These are phyloP conservation scores for Cylindroiulus punctatus DNA, from an alignment of 2,888 invertebrate species.

Conservation along the genomic window DNA sequence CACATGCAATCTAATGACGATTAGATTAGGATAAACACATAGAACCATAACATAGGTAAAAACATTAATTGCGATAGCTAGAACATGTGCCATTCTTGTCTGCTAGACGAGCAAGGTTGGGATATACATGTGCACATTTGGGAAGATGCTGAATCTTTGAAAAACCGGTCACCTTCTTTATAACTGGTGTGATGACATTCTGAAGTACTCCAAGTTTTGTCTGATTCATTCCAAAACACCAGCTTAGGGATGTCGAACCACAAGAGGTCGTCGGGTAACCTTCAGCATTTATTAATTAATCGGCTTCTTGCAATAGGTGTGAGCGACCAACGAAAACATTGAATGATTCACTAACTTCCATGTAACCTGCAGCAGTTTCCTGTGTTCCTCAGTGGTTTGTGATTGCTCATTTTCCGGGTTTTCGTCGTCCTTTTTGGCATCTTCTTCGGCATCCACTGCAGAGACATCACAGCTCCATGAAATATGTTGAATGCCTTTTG, in stretches of 20 bases:
- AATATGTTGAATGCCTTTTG: not conserved
- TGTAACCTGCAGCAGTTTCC: not conserved
- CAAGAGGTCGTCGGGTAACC: conserved; percentile 23
- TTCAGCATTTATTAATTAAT: not conserved
- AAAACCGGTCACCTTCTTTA: conserved; percentile 43
- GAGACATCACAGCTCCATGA: not conserved
- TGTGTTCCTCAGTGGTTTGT: not conserved
- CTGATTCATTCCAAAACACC: not conserved
- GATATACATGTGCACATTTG: too few relatives aligned
- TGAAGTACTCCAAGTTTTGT: not conserved
- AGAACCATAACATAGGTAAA: too few relatives aligned
- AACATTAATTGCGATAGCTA: too few relatives aligned
- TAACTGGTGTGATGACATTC: not conserved
- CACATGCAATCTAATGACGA: too few relatives aligned
- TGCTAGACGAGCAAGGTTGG: too few relatives aligned
- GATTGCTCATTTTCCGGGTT: not conserved
- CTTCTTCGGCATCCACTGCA: not conserved
- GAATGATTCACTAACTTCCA: conserved; percentile 4
- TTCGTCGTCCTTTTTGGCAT: not conserved
- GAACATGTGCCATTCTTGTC: too few relatives aligned
- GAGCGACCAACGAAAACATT: too few relatives aligned
- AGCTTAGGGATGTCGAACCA: conserved; percentile 35
- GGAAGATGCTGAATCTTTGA: too few relatives aligned
- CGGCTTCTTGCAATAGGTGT: not conserved
- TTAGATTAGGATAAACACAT: too few relatives aligned